These are phyloP conservation scores for Leptocoma aspasia DNA, from an alignment of 2,113 vertebrate genomes.

Conservation along the genomic window DNA sequence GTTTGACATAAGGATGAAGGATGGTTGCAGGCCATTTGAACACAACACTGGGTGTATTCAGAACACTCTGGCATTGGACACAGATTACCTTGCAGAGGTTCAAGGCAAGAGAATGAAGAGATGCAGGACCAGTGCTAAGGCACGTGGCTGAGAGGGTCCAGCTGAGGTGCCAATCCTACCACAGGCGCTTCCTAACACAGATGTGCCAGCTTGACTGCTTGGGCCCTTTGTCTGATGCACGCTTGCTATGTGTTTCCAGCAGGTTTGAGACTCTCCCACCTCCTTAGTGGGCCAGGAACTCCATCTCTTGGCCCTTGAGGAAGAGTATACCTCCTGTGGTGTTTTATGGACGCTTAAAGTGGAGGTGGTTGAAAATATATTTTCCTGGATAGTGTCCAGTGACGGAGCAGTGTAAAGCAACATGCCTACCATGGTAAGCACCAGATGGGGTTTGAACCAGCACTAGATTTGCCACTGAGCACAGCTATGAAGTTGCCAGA, in stretches of 20 bases:
- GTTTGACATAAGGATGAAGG: not conserved
- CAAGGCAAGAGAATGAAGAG: not conserved
- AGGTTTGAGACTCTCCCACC: not conserved
- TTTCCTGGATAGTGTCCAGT: not conserved
- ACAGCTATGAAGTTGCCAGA: not conserved
- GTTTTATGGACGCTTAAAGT: not conserved
- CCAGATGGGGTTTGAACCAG: not conserved
- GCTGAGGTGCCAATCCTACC: not conserved
- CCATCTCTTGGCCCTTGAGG: not conserved
- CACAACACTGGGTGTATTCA: not conserved
- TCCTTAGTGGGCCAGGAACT: not conserved
- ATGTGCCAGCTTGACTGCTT: not conserved
- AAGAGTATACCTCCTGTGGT: not conserved
- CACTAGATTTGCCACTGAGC: not conserved
- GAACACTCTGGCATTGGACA: not conserved
- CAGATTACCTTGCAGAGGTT: not conserved
- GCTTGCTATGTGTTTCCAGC: not conserved
- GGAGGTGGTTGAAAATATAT: not conserved
- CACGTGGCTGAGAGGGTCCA: not conserved
- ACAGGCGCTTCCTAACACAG: not conserved
- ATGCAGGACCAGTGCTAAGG: not conserved
- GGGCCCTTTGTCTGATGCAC: not conserved
- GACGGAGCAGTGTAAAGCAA: not conserved
- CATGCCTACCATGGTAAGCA: rapidly evolving
- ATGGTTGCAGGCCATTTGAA: not conserved